These are phyloP conservation scores for Leptopterna dolabrata DNA, from an alignment of 2,888 invertebrate species.

Conservation along the genomic window DNA sequence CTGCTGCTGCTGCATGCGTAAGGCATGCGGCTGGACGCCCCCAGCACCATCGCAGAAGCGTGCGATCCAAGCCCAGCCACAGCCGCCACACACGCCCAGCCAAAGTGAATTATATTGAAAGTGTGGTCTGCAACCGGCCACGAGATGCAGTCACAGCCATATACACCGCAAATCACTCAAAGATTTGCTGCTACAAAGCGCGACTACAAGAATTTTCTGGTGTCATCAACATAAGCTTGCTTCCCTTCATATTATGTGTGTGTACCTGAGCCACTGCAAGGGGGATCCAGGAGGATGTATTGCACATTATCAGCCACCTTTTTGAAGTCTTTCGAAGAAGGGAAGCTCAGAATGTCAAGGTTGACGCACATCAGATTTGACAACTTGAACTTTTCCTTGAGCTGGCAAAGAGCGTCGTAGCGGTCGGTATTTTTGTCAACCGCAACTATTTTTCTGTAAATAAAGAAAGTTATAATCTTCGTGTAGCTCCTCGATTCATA, in stretches of 20 bases:
- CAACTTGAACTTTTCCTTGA: slow-evolving; percentile 74
- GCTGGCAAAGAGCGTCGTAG: slow-evolving; percentile 74
- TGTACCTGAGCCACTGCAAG: slow-evolving; percentile 93
- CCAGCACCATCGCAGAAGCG: too few species aligned
- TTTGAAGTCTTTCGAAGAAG: slow-evolving; percentile 68
- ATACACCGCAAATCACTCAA: too few species aligned
- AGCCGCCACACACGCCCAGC: too few species aligned
- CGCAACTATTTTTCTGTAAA: slow-evolving; percentile 80
- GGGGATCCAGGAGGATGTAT: slow-evolving; percentile 95
- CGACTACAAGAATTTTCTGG: too few species aligned
- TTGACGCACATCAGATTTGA: slow-evolving; percentile 75
- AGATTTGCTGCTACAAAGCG: too few species aligned
- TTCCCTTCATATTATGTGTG: background rate
- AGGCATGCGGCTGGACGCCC: too few species aligned
- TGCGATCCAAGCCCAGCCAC: too few species aligned
- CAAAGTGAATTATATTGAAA: too few species aligned
- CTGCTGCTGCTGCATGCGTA: too few species aligned
- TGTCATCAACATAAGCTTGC: too few species aligned
- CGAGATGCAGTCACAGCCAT: too few species aligned
- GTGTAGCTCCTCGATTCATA: background rate
- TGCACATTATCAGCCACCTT: slow-evolving; percentile 77
- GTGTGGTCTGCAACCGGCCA: too few species aligned
- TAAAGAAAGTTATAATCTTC: background rate
- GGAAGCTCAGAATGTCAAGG: slow-evolving; percentile 79
- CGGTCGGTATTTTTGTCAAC: slow-evolving; percentile 80